Conservation (phyloP, 1,140 invertebrate genomes). For the Anastrepha obliqua region DNA sequence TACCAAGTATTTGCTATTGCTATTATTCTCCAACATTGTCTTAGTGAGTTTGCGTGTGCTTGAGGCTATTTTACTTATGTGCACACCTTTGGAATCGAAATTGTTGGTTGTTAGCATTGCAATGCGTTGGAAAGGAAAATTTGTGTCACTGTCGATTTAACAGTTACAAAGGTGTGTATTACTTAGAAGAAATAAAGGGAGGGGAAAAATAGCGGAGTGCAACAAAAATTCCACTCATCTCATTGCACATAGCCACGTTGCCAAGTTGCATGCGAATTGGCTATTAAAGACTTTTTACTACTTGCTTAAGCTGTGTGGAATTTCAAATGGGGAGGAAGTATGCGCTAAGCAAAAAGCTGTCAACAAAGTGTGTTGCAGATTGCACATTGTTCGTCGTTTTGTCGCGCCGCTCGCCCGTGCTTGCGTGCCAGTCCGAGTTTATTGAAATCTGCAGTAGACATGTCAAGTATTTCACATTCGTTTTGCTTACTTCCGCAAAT, state of each 20-base stretch:
- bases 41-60: background rate
- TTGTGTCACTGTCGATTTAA: conserved; percentile 29
- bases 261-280: conserved; percentile 25
- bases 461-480: conserved; percentile 21
- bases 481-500: conserved; percentile 17
- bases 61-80: conserved; percentile 21
- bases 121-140: conserved; percentile 17
- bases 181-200: too few species aligned
- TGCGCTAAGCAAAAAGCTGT: conserved; percentile 11
- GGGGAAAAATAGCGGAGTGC: too few species aligned
- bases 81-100: conserved; percentile 32
- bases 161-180: background rate
- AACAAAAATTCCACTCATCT: too few species aligned
- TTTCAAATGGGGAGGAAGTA: background rate
- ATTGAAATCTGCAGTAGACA: conserved; percentile 41
- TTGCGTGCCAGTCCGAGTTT: conserved; percentile 25
- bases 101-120: background rate
- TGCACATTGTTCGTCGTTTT: conserved; percentile 31
- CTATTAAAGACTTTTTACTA: conserved; percentile 1
- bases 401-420: background rate
- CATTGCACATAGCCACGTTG: background rate
- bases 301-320: background rate
- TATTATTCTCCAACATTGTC: background rate
- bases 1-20: background rate
- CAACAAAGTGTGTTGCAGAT: background rate